Evolutionary conservation across 53 echinoderm and acorn worm species (phyloP).

Genomic region (Hippasteria phrygiana): DNA sequence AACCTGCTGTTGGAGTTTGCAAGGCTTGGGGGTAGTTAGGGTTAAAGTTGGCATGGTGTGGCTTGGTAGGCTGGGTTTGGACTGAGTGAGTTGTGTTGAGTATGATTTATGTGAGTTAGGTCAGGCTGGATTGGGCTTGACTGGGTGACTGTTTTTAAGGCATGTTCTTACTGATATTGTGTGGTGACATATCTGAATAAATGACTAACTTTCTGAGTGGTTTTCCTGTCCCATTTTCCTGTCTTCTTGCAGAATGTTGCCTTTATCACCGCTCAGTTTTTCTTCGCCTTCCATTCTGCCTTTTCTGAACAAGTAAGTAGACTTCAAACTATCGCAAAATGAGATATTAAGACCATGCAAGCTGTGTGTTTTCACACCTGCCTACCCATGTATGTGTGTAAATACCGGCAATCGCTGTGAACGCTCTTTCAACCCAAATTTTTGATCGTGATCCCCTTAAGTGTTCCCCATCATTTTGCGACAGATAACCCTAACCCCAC

Average conservation of each 20-base stretch:
- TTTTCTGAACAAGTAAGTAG: conserved; percentile 92
- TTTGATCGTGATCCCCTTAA: too few species aligned
- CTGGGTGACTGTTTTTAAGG: neutral
- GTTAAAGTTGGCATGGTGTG: neutral
- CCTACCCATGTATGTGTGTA: too few species aligned
- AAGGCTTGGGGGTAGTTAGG: too few species aligned
- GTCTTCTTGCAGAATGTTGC: conserved; percentile 87
- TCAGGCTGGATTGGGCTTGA: neutral
- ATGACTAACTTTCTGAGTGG: too few species aligned
- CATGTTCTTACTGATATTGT: neutral
- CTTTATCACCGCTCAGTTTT: conserved; percentile 97
- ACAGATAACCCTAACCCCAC: too few species aligned
- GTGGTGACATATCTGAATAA: too few species aligned
- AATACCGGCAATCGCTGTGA: too few species aligned
- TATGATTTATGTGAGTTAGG: neutral
- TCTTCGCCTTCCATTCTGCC: conserved; percentile 84
- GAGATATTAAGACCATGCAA: too few species aligned
- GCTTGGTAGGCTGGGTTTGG: neutral
- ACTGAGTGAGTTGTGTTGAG: neutral
- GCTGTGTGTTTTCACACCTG: neutral
- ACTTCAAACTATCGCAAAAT: too few species aligned
- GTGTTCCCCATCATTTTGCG: too few species aligned
- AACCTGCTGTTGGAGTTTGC: too few species aligned
- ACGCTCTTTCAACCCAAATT: too few species aligned
- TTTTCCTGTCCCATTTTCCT: neutral